Evolutionary conservation across 1,140 invertebrate genomes (phyloP).

Genomic region (Eupristina koningsbergeri): DNA sequence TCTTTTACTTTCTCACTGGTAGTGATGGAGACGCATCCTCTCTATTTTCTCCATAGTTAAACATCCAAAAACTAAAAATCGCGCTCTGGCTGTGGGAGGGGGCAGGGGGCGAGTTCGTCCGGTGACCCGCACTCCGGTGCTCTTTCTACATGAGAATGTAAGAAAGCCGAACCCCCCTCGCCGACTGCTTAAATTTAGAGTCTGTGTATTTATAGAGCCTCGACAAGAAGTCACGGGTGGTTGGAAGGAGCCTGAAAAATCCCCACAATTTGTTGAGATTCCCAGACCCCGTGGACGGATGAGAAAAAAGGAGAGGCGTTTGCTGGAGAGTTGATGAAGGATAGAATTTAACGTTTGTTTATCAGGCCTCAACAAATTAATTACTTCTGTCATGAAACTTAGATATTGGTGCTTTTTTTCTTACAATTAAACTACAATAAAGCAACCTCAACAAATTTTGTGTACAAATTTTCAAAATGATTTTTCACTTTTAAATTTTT

Average conservation of each 20-base stretch:
- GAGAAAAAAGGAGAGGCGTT: neutral
- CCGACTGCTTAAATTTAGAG: constrained; percentile 32
- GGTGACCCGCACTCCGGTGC: constrained; percentile 27
- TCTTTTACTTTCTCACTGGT: neutral
- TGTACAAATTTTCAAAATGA: neutral
- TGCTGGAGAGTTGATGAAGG: neutral
- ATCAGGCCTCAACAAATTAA: neutral
- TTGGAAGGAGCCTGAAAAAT: neutral
- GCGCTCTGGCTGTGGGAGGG: neutral
- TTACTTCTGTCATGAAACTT: too few species aligned
- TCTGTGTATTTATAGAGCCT: constrained; percentile 31
- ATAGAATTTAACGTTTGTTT: neutral
- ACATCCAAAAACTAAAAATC: too few species aligned
- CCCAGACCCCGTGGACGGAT: neutral
- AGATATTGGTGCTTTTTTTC: too few species aligned
- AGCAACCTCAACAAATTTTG: too few species aligned
- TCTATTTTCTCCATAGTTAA: neutral
- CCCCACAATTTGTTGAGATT: neutral
- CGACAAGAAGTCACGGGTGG: neutral
- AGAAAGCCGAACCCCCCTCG: neutral
- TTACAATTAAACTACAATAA: too few species aligned
- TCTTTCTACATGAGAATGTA: constrained; percentile 11
- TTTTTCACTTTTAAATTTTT: neutral
- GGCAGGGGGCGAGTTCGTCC: constrained; percentile 21
- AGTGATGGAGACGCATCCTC: neutral